phyloP scores from a whole-genome alignment of 2,888 invertebrate species.

The Hipparchia semele region DNA sequence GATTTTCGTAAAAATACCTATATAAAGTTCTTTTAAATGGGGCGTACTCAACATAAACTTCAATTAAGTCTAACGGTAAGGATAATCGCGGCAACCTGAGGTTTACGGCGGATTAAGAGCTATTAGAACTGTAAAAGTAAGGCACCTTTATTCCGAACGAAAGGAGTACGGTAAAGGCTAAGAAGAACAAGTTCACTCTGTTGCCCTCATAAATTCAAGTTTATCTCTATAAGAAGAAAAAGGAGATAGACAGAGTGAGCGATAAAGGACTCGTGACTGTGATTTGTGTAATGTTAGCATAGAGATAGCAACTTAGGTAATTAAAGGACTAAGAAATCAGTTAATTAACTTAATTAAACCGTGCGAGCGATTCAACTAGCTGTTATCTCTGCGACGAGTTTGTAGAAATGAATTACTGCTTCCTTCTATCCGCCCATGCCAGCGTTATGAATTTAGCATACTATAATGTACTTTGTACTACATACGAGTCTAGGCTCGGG shows the following conservation, averaged over 20 bases:
- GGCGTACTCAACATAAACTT: too few relatives aligned
- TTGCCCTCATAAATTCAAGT: constrained; percentile 27
- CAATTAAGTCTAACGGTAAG: too few relatives aligned
- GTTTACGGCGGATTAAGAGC: constrained; percentile 17
- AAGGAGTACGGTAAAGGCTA: constrained; percentile 15
- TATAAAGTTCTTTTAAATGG: too few relatives aligned
- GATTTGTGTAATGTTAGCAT: constrained; percentile 14
- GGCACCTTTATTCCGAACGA: constrained; percentile 11
- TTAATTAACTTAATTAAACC: constrained; percentile 2
- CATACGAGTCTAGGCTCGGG: too few relatives aligned
- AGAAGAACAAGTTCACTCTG: constrained; percentile 20
- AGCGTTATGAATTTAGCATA: too few relatives aligned
- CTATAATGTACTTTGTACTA: too few relatives aligned
- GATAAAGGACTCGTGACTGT: constrained; percentile 15
- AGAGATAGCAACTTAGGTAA: constrained; percentile 18
- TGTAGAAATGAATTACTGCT: background rate
- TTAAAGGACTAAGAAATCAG: constrained; percentile 12
- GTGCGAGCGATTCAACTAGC: constrained; percentile 4
- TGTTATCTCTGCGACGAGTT: background rate
- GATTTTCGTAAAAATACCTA: too few relatives aligned
- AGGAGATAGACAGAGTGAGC: constrained; percentile 20
- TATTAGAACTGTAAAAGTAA: constrained; percentile 7
- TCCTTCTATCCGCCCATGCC: too few relatives aligned
- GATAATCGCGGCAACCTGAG: constrained; percentile 4
- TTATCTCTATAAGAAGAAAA: constrained; percentile 21